Evolutionary conservation across 2,113 vertebrate species (phyloP), one percentile per base, ranked within the genome.

Genomic region (Oxygymnocypris stewartii): DNA sequence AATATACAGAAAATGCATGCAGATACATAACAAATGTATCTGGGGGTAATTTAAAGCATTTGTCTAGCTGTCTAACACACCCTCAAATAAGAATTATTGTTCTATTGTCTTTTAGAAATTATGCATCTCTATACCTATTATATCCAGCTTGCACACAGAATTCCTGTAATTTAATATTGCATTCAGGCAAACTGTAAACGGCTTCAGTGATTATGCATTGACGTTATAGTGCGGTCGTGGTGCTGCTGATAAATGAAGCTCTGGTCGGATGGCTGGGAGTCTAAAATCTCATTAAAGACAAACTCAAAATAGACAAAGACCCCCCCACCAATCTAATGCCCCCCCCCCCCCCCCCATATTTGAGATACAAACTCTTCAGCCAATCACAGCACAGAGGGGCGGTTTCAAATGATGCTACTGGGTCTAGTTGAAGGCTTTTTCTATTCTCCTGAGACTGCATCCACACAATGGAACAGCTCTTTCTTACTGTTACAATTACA

Each of bases 381-480:
- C 87, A 88, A 88, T 88, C 79, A 74, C 10, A 84, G 25, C 28
- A 14, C 84, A 79, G 65, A 74, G 49, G 87, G 84, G 79, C 61
- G 87, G 73, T 61, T 86, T 86, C n/a, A 61, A 86, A 86, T 42
- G 80, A 86, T 54, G 80, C 49, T 4, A 82, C 47, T 44, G 10
- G 13, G 18, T 82, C 16, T 85, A 23, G 51, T 63, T 73, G 6
- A 63, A n/a, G 69, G 9, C 51, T 51, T 61, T 80, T 20, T 54
- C 35, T 42, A 61, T 63, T 79, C 35, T 49, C 54, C 13, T 8
- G 23, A 79, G n/a, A 51, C 9, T 20, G 59, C 25, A 77, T 85
- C 7, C 54, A 84, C 42, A 85, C 84, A 85, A 85, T 65, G 74
- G 18, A 85, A 67, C 74, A 78, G 84, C 84, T 85, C 59, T 78